Conservation (phyloP, 2,113 vertebrate genomes). For the Sigmodon hispidus region DNA sequence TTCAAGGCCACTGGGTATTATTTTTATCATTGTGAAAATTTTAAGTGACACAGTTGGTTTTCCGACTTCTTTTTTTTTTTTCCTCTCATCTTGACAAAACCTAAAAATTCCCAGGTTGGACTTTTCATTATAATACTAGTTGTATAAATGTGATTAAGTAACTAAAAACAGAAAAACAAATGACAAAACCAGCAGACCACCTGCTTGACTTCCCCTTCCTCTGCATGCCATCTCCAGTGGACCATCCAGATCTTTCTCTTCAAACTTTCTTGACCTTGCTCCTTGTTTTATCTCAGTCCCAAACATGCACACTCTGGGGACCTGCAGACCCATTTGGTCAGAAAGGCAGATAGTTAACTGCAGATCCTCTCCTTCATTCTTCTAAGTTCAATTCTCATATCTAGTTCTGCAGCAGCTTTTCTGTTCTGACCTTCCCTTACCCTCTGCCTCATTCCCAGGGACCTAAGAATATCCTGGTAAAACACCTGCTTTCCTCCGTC, state of each 20-base stretch:
- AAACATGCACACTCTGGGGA: neutral
- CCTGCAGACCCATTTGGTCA: neutral
- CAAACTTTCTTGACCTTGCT: neutral
- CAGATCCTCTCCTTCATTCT: neutral
- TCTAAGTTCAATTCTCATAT: neutral
- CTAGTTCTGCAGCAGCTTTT: neutral
- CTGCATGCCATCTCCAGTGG: neutral
- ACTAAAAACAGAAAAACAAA: conserved; percentile 25
- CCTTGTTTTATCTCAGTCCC: neutral
- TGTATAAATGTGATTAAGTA: conserved; percentile 1
- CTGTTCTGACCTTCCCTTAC: neutral
- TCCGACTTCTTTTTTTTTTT: neutral
- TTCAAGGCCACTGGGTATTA: neutral
- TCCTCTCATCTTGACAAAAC: neutral
- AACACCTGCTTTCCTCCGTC: neutral
- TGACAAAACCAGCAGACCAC: neutral
- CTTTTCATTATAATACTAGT: conserved; percentile 14
- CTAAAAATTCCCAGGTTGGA: neutral
- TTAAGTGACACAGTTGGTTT: neutral
- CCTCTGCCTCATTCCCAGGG: neutral
- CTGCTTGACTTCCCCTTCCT: neutral
- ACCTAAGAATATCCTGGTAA: neutral
- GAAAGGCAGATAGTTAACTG: neutral
- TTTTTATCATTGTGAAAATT: conserved; percentile 38
- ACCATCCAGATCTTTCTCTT: neutral